Evolutionary conservation across 2,113 vertebrate species (phyloP).

Genomic region (Oxyruncus cristatus): DNA sequence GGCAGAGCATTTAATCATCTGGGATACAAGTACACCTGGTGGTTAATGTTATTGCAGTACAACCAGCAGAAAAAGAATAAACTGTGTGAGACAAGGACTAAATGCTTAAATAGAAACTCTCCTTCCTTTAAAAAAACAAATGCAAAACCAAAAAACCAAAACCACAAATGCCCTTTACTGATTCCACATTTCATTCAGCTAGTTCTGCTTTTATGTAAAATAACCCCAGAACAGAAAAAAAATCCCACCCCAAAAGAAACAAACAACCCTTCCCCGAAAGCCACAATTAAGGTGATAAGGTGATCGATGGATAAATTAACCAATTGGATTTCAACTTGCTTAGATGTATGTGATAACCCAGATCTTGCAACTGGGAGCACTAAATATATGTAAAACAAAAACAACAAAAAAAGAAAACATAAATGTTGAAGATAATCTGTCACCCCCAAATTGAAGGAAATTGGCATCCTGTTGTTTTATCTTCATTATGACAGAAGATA

Average conservation of each 20-base stretch:
- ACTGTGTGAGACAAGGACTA: background rate
- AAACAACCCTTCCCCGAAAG: background rate
- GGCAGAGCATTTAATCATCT: background rate
- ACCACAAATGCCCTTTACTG: background rate
- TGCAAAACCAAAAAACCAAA: background rate
- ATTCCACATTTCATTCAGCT: background rate
- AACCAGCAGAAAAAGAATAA: background rate
- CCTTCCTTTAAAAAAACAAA: background rate
- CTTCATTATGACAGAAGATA: background rate
- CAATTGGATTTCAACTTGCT: background rate
- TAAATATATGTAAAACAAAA: background rate
- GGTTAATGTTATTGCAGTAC: background rate
- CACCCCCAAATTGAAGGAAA: background rate
- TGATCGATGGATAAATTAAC: background rate
- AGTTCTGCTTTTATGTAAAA: background rate
- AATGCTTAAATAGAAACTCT: background rate
- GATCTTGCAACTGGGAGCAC: background rate
- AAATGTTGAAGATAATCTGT: background rate
- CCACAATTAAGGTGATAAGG: background rate
- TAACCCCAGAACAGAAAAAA: background rate
- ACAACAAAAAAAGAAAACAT: background rate
- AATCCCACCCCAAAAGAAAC: background rate
- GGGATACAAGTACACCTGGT: background rate
- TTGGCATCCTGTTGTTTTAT: background rate
- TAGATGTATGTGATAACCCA: background rate